Evolutionary conservation across 2,888 invertebrate genomes (phyloP).

Genomic region (Lasiommata megera): DNA sequence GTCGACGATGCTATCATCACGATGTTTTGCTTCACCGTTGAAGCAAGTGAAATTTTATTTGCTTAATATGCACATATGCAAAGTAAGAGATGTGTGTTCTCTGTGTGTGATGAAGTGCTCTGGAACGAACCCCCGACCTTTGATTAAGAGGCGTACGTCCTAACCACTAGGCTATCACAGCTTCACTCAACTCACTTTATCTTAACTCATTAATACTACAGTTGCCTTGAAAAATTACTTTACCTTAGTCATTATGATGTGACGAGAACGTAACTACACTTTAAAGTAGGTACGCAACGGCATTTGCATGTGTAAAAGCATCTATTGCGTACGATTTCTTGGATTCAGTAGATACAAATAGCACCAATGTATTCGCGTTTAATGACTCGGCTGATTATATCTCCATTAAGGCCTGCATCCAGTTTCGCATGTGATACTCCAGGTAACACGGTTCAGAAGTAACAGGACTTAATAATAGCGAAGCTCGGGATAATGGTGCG

Average conservation of each 20-base stretch:
- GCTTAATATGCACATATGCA: too few relatives aligned
- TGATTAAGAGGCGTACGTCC: too few relatives aligned
- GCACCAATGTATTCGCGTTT: neutral
- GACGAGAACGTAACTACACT: neutral
- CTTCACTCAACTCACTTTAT: neutral
- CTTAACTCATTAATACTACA: neutral
- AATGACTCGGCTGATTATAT: constrained; percentile 10
- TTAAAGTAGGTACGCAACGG: neutral
- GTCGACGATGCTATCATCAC: too few relatives aligned
- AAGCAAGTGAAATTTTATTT: too few relatives aligned
- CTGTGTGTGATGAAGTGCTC: too few relatives aligned
- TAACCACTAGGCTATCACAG: too few relatives aligned
- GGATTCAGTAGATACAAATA: neutral
- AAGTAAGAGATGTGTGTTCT: too few relatives aligned
- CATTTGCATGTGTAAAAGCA: neutral
- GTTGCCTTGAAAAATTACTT: neutral
- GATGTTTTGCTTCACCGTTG: too few relatives aligned
- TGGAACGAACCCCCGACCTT: too few relatives aligned
- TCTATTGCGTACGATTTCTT: neutral
- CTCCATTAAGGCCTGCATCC: constrained; percentile 13
- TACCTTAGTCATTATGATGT: neutral
- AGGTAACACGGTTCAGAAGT: constrained; percentile 40
- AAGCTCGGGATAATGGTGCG: constrained; percentile 61
- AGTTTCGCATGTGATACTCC: constrained; percentile 29
- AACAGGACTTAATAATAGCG: constrained; percentile 65